Percentiles rank a stretch among this genome's conserved stretches.
Evolutionary conservation across 2,797 vertebrate genomes (phyloP).

Genomic region (Sciurus carolinensis): DNA sequence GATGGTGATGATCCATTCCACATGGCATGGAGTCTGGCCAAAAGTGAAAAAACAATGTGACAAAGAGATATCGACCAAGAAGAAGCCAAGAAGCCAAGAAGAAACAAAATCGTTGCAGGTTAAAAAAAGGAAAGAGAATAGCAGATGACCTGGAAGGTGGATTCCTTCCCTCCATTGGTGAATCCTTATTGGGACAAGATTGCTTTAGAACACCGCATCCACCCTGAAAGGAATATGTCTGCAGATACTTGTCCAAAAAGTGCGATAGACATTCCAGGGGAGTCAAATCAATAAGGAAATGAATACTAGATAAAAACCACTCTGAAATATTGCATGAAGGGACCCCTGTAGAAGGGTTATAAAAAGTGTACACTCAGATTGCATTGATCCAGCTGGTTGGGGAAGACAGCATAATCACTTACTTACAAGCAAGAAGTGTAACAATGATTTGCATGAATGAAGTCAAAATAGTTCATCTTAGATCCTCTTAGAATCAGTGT

Average conservation of each 20-base stretch:
- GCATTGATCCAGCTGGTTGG: rapidly evolving
- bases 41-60: background rate
- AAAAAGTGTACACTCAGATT: background rate
- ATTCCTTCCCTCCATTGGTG: background rate
- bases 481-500: background rate
- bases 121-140: background rate
- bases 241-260: background rate
- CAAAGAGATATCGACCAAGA: background rate
- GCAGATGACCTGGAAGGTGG: background rate
- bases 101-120: background rate
- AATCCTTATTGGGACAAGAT: background rate
- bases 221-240: background rate
- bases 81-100: background rate
- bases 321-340: background rate
- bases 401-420: background rate
- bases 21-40: background rate
- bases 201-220: background rate
- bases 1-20: background rate
- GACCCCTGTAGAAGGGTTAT: background rate
- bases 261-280: background rate
- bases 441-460: background rate
- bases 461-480: background rate
- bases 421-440: rapidly evolving
- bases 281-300: background rate
- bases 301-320: background rate